Conservation (phyloP, 2,113 vertebrate species). For the Varanus komodoensis region DNA sequence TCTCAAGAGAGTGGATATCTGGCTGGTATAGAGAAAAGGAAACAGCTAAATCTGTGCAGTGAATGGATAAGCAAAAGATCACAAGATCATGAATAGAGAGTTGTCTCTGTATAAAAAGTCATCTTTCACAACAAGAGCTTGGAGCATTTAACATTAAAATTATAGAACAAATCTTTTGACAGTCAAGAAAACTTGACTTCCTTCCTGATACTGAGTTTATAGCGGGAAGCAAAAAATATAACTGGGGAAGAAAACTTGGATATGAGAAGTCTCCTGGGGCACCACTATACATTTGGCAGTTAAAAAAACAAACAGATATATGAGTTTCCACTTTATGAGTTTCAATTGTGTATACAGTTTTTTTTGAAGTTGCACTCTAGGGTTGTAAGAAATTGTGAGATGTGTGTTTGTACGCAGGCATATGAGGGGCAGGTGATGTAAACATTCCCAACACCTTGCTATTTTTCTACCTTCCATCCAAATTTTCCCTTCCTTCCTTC, state of each 20-base stretch:
- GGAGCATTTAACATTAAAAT: conserved; percentile 1
- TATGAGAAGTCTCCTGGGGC: neutral
- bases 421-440: too few relatives aligned
- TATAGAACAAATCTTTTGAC: neutral
- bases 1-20: neutral
- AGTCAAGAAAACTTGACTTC: neutral
- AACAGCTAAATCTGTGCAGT: neutral
- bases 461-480: too few relatives aligned
- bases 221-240: neutral
- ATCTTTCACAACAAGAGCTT: neutral
- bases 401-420: too few relatives aligned
- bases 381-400: too few relatives aligned
- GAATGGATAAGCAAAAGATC: neutral
- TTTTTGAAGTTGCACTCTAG: too few relatives aligned
- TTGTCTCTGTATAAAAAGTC: neutral
- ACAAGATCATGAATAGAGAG: neutral
- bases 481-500: too few relatives aligned
- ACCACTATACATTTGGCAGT: neutral
- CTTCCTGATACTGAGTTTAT: neutral
- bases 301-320: too few relatives aligned
- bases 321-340: neutral
- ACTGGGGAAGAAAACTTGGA: neutral
- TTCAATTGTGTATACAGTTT: neutral
- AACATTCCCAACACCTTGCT: too few relatives aligned
- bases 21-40: conserved; percentile 10